Evolutionary conservation across 2,797 vertebrate species (phyloP).

Genomic region (Clamator glandarius): DNA sequence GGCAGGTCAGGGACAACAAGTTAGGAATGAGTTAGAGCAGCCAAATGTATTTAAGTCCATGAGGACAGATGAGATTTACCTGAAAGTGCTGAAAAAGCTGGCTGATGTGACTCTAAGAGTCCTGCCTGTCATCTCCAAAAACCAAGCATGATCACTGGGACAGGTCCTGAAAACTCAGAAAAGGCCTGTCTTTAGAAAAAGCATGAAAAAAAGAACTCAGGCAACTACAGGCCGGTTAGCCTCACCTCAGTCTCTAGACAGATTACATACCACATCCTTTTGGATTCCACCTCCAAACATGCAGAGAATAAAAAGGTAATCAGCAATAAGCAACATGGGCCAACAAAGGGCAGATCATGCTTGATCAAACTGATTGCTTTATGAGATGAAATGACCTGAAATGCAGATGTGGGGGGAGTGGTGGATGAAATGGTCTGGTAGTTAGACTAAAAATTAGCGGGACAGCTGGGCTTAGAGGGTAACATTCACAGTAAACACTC

Average conservation of each 20-base stretch:
- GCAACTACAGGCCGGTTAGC: neutral
- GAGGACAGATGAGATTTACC: neutral
- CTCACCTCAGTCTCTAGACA: neutral
- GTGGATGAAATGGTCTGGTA: slow-evolving; percentile 2
- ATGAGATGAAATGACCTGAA: neutral
- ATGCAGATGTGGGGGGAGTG: neutral
- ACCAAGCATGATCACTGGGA: neutral
- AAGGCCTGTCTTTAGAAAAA: neutral
- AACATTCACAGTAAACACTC: neutral
- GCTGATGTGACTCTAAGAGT: neutral
- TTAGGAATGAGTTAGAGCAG: neutral
- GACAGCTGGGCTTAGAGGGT: neutral
- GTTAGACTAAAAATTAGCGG: neutral
- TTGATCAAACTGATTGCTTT: neutral
- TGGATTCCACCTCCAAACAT: slow-evolving; percentile 1
- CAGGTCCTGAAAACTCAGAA: neutral
- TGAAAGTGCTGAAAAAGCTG: neutral
- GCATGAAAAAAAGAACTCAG: neutral
- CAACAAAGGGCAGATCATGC: neutral
- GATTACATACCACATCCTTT: slow-evolving; percentile 13
- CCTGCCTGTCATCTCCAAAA: neutral
- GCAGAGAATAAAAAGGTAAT: slow-evolving; percentile 4
- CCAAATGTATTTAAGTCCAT: neutral
- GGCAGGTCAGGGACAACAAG: neutral
- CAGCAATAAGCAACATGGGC: neutral